Percentiles rank a stretch among this genome's conserved stretches.
Evolutionary conservation across 2,888 invertebrate genomes (phyloP).

Genomic region (Heteropelma amictum): DNA sequence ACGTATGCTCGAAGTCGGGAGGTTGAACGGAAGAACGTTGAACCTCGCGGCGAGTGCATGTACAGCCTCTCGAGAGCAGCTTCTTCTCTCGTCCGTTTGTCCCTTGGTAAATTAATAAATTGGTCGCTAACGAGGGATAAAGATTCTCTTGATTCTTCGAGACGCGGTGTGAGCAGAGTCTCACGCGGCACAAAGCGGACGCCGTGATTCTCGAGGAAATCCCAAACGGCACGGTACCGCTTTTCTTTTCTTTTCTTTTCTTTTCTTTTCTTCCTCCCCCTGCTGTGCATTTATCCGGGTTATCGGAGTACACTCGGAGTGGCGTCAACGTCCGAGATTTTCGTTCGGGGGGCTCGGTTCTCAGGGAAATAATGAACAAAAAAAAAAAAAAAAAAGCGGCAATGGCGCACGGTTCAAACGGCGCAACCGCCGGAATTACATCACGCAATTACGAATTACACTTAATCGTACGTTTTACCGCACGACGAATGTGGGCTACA

Average conservation of each 20-base stretch:
- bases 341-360: too few relatives aligned
- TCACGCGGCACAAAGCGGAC: slow-evolving; percentile 20
- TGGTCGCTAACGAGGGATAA: slow-evolving; percentile 67
- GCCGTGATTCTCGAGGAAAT: slow-evolving; percentile 11
- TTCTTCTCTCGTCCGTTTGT: slow-evolving; percentile 62
- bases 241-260: slow-evolving; percentile 1
- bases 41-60: slow-evolving; percentile 52
- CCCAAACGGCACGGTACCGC: background rate
- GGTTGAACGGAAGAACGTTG: slow-evolving; percentile 60
- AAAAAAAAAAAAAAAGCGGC: too few relatives aligned
- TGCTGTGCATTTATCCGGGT: slow-evolving; percentile 33
- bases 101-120: slow-evolving; percentile 73
- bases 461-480: too few relatives aligned
- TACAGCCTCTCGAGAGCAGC: slow-evolving; percentile 32
- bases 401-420: too few relatives aligned
- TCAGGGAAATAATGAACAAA: too few relatives aligned
- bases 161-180: slow-evolving; percentile 42
- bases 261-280: slow-evolving; percentile 8
- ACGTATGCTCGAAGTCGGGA: slow-evolving; percentile 23
- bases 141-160: slow-evolving; percentile 58
- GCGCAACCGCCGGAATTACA: too few relatives aligned
- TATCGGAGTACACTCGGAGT: too few relatives aligned
- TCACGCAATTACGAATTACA: too few relatives aligned
- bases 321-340: too few relatives aligned
- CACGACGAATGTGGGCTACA: too few relatives aligned